Evolutionary conservation across 2,888 invertebrate genomes (phyloP).

Genomic region (Amaurobius ferox): DNA sequence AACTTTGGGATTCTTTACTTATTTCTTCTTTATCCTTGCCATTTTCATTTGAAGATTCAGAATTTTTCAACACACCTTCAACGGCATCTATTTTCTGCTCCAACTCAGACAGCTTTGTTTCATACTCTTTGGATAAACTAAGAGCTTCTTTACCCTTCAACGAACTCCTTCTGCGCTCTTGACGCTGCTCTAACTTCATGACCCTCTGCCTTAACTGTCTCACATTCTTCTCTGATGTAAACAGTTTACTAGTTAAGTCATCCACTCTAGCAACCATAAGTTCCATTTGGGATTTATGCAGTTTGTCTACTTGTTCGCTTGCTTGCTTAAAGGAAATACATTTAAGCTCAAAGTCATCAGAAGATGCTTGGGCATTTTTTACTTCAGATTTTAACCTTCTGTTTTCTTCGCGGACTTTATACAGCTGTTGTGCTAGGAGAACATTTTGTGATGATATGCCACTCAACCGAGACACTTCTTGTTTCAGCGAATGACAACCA

Average conservation of each 20-base stretch:
- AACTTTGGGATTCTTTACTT: conserved; percentile 39
- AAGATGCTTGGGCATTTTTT: conserved; percentile 72
- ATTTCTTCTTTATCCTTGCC: conserved; percentile 21
- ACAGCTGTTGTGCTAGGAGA: conserved; percentile 52
- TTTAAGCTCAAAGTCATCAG: conserved; percentile 74
- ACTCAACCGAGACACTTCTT: conserved; percentile 48
- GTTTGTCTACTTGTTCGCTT: conserved; percentile 82
- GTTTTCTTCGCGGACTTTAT: conserved; percentile 61
- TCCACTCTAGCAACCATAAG: conserved; percentile 90
- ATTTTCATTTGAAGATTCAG: conserved; percentile 16
- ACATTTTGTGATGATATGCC: conserved; percentile 62
- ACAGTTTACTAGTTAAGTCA: conserved; percentile 88
- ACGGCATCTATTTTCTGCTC: conserved; percentile 68
- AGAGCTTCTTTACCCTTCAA: conserved; percentile 82
- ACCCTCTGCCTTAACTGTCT: conserved; percentile 87
- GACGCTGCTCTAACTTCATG: conserved; percentile 86
- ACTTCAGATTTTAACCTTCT: conserved; percentile 72
- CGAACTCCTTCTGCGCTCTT: conserved; percentile 88
- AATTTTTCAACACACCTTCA: conserved; percentile 48
- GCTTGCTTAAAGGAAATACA: conserved; percentile 75
- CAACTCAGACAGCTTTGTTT: conserved; percentile 65
- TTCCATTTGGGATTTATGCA: conserved; percentile 82
- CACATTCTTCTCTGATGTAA: conserved; percentile 86
- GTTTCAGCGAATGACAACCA: conserved; percentile 49
- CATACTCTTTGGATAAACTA: conserved; percentile 65